Evolutionary conservation across 2,888 invertebrate species (phyloP), one percentile per base, ranked within the genome.

Genomic region (Dynastes hyllus): DNA sequence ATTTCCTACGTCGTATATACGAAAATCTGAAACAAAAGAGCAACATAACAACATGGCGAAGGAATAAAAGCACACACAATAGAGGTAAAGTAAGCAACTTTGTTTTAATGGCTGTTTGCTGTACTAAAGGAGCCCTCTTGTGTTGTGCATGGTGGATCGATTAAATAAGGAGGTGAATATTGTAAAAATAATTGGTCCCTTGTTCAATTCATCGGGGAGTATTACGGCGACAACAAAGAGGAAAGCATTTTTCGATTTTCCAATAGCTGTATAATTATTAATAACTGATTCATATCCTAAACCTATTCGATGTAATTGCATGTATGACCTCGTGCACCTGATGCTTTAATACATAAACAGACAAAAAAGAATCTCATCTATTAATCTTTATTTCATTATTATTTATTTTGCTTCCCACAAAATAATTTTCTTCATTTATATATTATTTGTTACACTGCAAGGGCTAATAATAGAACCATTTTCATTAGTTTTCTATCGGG

Each of bases 81-180:
- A 40, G 13, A 4, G 40, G 16, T 37, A 67, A 67, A 40, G 66
- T 67, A 67, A 45, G 16, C 45, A 67, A 67, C 66, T 67, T 67
- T 67, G 66, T 67, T 67, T 37, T 67, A 67, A 40, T 67, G 22
- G 27, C 27, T 29, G 32, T 63, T 29, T 13, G 8, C 9, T 27
- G 63, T 22, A 29, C 9, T 8, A 27, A 55, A 55, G 16, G 45
- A 8, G 11, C 11, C 11, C 8, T 45, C 11, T 8, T 45, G 45
- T 45, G 45, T 8, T 45, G 8, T 8, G 45, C 8, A 45, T 45
- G 45, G 45, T 11, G 11, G 45, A 63, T 63, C 13, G 32, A 63
- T 63, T 27, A 63, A 63, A 13, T 27, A n/a, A n/a, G 2, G 29
- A 13, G 63, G 11, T 63, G 32, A 29, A 63, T 32, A 63, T 63